A percentile compares a stretch with the other conserved stretches of the same genome.
Evolutionary conservation across 2,113 vertebrate species (phyloP).

Genomic region (Myodes glareolus): DNA sequence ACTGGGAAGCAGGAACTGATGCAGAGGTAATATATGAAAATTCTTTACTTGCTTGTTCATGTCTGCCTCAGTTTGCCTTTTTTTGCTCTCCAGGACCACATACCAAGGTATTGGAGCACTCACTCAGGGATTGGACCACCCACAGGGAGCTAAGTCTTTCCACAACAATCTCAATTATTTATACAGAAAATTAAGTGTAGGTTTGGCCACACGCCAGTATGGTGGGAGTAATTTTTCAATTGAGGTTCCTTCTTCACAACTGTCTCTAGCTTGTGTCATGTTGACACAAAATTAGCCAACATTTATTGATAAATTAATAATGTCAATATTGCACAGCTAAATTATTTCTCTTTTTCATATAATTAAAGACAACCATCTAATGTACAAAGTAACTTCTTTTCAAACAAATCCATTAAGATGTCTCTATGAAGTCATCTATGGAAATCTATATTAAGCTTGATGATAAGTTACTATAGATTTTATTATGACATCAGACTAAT

Average conservation of each 20-base stretch:
- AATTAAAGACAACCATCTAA: not conserved
- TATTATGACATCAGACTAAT: not conserved
- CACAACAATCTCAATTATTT: not conserved
- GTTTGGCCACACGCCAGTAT: not conserved
- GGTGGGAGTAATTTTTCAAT: not conserved
- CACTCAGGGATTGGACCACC: not conserved
- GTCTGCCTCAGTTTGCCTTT: not conserved
- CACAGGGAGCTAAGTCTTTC: not conserved
- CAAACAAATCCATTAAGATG: not conserved
- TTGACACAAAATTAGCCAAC: not conserved
- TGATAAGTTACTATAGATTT: not conserved
- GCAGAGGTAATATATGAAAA: not conserved
- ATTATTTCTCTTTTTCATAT: not conserved
- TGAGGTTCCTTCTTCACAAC: not conserved
- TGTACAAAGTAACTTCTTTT: not conserved
- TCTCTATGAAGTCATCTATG: not conserved
- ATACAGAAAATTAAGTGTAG: not conserved
- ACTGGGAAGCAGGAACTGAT: not conserved
- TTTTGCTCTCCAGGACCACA: not conserved
- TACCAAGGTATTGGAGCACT: not conserved
- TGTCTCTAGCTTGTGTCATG: not conserved
- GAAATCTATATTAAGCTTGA: not conserved
- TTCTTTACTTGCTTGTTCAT: not conserved
- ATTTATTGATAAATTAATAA: constrained; percentile 3
- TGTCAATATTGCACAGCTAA: not conserved